Conservation (phyloP, 2,888 invertebrate species). For the Deilephila porcellus region DNA sequence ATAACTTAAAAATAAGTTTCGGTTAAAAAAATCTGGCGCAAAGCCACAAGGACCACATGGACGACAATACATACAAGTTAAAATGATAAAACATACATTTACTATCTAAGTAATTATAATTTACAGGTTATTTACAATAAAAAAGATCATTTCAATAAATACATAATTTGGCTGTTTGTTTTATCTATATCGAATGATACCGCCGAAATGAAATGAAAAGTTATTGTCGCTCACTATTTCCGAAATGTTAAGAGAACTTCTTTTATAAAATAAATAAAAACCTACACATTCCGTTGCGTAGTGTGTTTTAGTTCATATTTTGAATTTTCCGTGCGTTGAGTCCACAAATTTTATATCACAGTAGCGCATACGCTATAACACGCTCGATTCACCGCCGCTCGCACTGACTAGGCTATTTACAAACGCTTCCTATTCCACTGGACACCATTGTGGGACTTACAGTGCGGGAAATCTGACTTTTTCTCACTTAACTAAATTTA, state of each 20-base stretch:
- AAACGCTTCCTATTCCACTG: slow-evolving; percentile 17
- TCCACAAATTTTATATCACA: slow-evolving; percentile 63
- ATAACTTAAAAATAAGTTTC: slow-evolving; percentile 28
- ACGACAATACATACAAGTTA: slow-evolving; percentile 47
- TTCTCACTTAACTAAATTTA: not conserved
- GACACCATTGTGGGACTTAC: not conserved
- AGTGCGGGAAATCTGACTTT: not conserved
- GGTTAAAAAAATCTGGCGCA: slow-evolving; percentile 39
- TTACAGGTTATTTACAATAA: slow-evolving; percentile 77
- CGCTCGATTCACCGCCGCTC: slow-evolving; percentile 51
- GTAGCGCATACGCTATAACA: slow-evolving; percentile 59
- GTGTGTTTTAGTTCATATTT: slow-evolving; percentile 1
- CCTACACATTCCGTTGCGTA: not conserved
- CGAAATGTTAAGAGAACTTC: slow-evolving; percentile 34
- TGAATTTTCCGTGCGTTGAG: slow-evolving; percentile 26
- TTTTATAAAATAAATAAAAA: slow-evolving; percentile 14
- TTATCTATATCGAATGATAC: slow-evolving; percentile 28
- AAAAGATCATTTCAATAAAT: slow-evolving; percentile 73
- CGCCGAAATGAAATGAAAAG: slow-evolving; percentile 33
- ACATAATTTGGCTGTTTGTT: slow-evolving; percentile 74
- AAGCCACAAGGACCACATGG: slow-evolving; percentile 42
- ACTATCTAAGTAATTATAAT: slow-evolving; percentile 77
- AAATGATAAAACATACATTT: slow-evolving; percentile 63
- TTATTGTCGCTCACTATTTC: slow-evolving; percentile 45
- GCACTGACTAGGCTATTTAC: slow-evolving; percentile 72